Conservation (phyloP, 2,888 invertebrate species). For the Liopterus haemorrhoidalis region DNA sequence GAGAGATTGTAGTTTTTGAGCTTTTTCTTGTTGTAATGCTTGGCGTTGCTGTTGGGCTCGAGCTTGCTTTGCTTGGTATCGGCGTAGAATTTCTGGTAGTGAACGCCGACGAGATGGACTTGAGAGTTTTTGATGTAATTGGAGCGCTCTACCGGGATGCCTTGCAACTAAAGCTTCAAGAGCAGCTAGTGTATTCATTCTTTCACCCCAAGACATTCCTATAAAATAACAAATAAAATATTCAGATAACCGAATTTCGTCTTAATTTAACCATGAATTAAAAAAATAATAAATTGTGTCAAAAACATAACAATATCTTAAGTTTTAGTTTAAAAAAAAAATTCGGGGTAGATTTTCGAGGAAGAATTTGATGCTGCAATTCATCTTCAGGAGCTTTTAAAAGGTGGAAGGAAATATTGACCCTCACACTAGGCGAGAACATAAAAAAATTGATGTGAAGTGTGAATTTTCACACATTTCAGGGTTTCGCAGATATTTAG, state of each 20-base stretch:
- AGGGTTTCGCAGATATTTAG: too few species aligned
- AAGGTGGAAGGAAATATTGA: too few species aligned
- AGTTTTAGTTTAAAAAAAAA: background rate
- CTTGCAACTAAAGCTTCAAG: conserved; percentile 73
- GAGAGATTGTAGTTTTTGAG: conserved; percentile 77
- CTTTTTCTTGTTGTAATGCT: conserved; percentile 74
- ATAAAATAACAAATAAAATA: conserved; percentile 17
- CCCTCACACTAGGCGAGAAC: too few species aligned
- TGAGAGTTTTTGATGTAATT: conserved; percentile 89
- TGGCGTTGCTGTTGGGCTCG: conserved; percentile 83
- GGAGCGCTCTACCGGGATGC: conserved; percentile 88
- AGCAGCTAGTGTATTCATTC: conserved; percentile 73
- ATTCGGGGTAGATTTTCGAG: background rate
- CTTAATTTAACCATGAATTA: too few species aligned
- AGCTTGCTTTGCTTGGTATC: conserved; percentile 85
- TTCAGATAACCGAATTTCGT: conserved; percentile 41
- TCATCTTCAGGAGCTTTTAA: too few species aligned
- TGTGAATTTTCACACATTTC: too few species aligned
- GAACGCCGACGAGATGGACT: conserved; percentile 82
- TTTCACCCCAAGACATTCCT: conserved; percentile 78
- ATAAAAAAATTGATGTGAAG: too few species aligned
- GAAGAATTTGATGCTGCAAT: too few species aligned
- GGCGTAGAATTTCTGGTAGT: conserved; percentile 71
- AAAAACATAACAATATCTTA: background rate
- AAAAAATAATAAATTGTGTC: conserved; percentile 31